Percentiles rank a stretch among this genome's conserved stretches.
Evolutionary conservation across 1,140 invertebrate genomes (phyloP).

Genomic region (Drosophila prosaltans): DNA sequence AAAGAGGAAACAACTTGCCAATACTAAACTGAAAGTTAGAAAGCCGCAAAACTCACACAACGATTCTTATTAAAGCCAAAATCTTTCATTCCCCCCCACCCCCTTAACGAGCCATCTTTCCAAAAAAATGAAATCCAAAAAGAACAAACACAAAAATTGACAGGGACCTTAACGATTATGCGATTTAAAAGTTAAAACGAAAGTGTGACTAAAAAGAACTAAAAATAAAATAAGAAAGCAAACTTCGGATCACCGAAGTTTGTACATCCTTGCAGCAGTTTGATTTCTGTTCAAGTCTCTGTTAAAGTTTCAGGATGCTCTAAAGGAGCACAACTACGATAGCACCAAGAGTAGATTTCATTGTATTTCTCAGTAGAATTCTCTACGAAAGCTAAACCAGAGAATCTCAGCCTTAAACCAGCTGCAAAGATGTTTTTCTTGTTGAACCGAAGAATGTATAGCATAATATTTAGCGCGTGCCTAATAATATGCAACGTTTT

Average conservation of each 20-base stretch:
- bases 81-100: not conserved
- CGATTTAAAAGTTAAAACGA: constrained; percentile 13
- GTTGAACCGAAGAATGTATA: not conserved
- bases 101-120: not conserved
- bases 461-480: not conserved
- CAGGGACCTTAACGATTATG: constrained; percentile 16
- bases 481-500: not conserved
- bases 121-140: not conserved
- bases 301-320: too few species aligned
- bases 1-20: constrained; percentile 23
- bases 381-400: too few species aligned
- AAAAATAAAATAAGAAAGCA: not conserved
- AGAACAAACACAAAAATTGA: not conserved
- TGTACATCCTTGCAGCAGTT: not conserved
- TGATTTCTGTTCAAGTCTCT: too few species aligned
- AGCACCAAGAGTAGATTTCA: too few species aligned
- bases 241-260: not conserved
- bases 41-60: constrained; percentile 37
- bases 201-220: not conserved
- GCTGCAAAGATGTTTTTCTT: not conserved
- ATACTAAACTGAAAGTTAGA: constrained; percentile 30
- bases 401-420: not conserved
- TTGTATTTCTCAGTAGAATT: too few species aligned
- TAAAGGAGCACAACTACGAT: too few species aligned
- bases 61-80: constrained; percentile 5